Conservation (phyloP, 2,888 invertebrate species). For the Gymnocheta viridis region DNA sequence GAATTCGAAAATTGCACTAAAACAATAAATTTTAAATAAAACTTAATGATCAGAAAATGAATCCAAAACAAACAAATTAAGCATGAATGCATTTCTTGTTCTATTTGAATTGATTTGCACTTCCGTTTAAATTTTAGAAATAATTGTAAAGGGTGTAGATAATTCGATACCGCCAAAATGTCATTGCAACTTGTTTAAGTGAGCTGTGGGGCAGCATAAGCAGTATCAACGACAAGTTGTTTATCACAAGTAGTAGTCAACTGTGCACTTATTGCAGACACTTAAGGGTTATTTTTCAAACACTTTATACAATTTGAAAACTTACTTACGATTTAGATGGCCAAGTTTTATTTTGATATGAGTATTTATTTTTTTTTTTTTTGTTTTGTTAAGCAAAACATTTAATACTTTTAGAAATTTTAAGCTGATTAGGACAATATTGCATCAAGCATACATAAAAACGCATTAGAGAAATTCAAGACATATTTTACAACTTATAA, state of each 20-base stretch:
- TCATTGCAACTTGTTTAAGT: background rate
- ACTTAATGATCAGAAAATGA: no score
- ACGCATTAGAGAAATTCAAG: slow-evolving; percentile 13
- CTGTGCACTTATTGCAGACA: slow-evolving; percentile 32
- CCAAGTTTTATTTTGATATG: slow-evolving; percentile 38
- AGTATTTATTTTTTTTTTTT: slow-evolving; percentile 1
- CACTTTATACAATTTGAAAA: slow-evolving; percentile 25
- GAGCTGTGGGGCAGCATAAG: background rate
- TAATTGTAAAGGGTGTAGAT: background rate
- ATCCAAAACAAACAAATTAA: no score
- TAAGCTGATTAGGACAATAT: slow-evolving; percentile 46
- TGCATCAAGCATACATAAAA: slow-evolving; percentile 1
- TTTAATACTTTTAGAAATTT: slow-evolving; percentile 50
- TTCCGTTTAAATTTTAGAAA: background rate
- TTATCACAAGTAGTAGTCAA: background rate
- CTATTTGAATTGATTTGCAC: background rate
- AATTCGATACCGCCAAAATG: background rate
- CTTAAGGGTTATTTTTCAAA: slow-evolving; percentile 51
- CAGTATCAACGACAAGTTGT: background rate
- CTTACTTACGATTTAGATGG: slow-evolving; percentile 31
- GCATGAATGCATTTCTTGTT: no score
- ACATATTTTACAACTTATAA: background rate
- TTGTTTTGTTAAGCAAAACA: background rate
- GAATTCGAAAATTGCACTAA: no score
- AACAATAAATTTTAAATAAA: no score